Evolutionary conservation across 2,113 vertebrate species (phyloP), one percentile per base, ranked within the genome.

Genomic region (Holacanthus passer): DNA sequence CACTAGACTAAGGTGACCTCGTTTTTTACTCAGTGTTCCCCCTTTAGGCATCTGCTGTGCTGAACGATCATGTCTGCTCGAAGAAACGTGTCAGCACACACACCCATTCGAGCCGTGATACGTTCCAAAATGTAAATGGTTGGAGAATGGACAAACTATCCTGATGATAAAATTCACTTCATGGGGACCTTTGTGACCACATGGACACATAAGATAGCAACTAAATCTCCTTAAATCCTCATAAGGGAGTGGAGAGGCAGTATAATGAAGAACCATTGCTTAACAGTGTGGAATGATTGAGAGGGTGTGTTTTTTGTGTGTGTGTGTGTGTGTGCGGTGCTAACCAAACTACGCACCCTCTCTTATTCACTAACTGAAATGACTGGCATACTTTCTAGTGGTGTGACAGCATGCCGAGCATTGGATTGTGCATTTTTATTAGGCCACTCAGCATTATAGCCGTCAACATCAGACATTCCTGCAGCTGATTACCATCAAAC

Each of bases 381-480:
- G 63, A 67, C 81, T 89, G 79, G 65, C 71, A 86, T 90, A 70
- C 73, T 66, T 87, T 45, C 62, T 56, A 56, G 47, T 74, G 78
- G 90, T 83, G 72, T 85, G 85, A 86, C 87, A 45, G 70, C 89
- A 86, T 77, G 56, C 88, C 74, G 45, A 64, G 29, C 84, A 37
- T 90, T 75, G 64, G 64, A 45, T 48, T 14, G 10, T 65, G 31
- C 48, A 55, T 79, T 70, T 83, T 83, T 65, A 79, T 73, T 31
- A 2, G 41, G 35, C 74, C 29, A 39, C 69, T 81, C 79, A 39
- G 70, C 66, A 0, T 58, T 78, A 43, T 56, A 13, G 55, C 50
- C 6, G 37, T 78, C 66, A 29, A 1, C 80, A 35, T 86, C 50
- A 71, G 11, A 70, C 73, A 73, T 88, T 82, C 79, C 53, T 64